These are phyloP conservation scores for Flexamia atlantica DNA, from an alignment of 2,888 invertebrate species.

Conservation along the genomic window DNA sequence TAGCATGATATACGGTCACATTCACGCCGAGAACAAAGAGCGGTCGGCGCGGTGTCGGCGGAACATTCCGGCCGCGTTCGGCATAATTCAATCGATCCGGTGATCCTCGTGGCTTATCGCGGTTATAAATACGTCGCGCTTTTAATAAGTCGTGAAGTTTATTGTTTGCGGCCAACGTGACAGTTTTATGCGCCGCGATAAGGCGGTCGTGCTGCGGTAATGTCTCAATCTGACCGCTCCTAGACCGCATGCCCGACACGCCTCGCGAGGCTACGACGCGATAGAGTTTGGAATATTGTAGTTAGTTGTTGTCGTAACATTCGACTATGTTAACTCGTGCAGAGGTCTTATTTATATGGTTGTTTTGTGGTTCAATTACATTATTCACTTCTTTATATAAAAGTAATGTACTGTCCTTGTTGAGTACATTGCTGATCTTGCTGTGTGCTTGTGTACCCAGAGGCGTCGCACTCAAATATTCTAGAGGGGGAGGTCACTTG, in stretches of 20 bases:
- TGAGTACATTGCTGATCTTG: no score
- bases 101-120: slow-evolving; percentile 39
- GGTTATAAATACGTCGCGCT: slow-evolving; percentile 45
- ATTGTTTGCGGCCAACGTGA: slow-evolving; percentile 45
- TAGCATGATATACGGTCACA: slow-evolving; percentile 58
- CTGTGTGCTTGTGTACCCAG: no score
- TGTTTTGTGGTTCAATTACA: no score
- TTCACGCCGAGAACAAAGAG: slow-evolving; percentile 56
- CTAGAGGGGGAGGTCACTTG: no score
- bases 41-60: slow-evolving; percentile 24
- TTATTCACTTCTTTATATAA: no score
- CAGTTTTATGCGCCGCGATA: slow-evolving; percentile 41
- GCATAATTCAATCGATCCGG: slow-evolving; percentile 47
- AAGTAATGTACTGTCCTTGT: no score
- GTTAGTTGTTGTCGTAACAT: no score
- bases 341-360: no score
- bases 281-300: no score
- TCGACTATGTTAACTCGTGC: no score
- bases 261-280: no score
- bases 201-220: slow-evolving; percentile 20
- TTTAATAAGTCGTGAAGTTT: slow-evolving; percentile 59
- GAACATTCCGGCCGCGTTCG: slow-evolving; percentile 36
- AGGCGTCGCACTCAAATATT: no score
- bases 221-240: slow-evolving; percentile 51
- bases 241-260: neutral